Percentiles rank a stretch among this genome's conserved stretches.
Conservation (phyloP, 2,113 vertebrate species). For the Tetrax tetrax region DNA sequence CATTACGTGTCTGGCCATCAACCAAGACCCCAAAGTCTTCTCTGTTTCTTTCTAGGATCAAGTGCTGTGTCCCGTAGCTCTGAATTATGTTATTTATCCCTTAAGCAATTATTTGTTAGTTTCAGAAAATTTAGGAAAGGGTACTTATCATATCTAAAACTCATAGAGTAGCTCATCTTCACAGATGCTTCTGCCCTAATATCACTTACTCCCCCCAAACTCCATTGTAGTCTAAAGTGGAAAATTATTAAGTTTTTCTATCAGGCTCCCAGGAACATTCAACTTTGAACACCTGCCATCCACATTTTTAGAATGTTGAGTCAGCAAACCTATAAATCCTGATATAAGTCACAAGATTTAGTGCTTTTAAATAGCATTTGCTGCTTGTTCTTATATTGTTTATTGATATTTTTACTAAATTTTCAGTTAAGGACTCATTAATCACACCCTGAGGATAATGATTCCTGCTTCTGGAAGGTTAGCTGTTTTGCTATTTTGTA, state of each 20-base stretch:
- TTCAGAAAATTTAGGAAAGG: background rate
- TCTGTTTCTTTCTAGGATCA: background rate
- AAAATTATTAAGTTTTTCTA: background rate
- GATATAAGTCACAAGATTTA: background rate
- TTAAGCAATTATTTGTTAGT: background rate
- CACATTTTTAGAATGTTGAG: background rate
- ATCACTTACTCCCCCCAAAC: background rate
- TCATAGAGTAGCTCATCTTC: background rate
- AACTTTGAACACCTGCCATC: background rate
- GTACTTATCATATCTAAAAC: background rate
- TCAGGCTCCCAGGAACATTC: background rate
- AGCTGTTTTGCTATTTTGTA: background rate
- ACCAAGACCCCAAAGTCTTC: background rate
- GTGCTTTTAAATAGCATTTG: slow-evolving; percentile 4
- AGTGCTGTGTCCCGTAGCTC: background rate
- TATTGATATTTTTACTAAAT: background rate
- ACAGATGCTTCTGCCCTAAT: background rate
- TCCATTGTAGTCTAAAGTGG: background rate
- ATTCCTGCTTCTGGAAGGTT: background rate
- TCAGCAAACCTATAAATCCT: slow-evolving; percentile 21
- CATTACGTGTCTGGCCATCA: background rate
- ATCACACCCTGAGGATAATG: background rate
- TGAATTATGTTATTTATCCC: background rate
- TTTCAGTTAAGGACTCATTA: background rate
- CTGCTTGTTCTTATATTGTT: background rate